Conservation (phyloP, 2,888 invertebrate genomes). For the Lycophotia porphyrea region DNA sequence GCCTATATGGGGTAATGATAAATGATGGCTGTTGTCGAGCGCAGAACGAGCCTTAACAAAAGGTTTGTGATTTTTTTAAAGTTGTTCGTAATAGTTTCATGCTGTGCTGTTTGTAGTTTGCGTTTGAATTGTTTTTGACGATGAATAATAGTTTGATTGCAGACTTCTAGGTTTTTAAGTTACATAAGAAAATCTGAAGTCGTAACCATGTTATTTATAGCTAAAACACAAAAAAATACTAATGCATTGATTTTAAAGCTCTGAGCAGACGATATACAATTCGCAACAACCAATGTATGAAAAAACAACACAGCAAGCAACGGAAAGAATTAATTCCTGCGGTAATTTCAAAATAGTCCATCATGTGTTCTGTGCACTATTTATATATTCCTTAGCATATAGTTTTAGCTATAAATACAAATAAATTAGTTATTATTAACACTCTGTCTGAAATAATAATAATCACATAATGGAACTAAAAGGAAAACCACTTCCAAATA, state of each 20-base stretch:
- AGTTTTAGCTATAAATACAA: too few species aligned
- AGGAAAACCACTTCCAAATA: constrained; percentile 3
- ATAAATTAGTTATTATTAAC: too few species aligned
- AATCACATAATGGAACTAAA: neutral
- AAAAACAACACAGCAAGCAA: neutral
- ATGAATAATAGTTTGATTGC: neutral
- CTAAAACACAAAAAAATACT: too few species aligned
- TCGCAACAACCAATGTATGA: neutral
- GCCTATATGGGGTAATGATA: constrained; percentile 49
- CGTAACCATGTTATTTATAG: too few species aligned
- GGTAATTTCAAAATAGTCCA: too few species aligned
- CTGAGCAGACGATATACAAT: neutral
- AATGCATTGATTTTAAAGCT: neutral
- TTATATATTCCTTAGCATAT: too few species aligned
- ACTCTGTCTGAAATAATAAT: neutral
- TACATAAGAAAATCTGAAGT: neutral
- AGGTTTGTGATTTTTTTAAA: constrained; percentile 5
- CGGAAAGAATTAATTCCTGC: too few species aligned
- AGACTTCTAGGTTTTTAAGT: neutral
- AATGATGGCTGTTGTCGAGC: constrained; percentile 43
- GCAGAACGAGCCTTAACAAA: constrained; percentile 15
- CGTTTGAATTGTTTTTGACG: constrained; percentile 5
- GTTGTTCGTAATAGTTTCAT: constrained; percentile 6
- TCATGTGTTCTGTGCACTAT: too few species aligned
- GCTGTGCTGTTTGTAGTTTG: neutral